Evolutionary conservation across 2,113 vertebrate species (phyloP), one percentile per base, ranked within the genome.

Genomic region (Cyphomyrus plagiostoma): DNA sequence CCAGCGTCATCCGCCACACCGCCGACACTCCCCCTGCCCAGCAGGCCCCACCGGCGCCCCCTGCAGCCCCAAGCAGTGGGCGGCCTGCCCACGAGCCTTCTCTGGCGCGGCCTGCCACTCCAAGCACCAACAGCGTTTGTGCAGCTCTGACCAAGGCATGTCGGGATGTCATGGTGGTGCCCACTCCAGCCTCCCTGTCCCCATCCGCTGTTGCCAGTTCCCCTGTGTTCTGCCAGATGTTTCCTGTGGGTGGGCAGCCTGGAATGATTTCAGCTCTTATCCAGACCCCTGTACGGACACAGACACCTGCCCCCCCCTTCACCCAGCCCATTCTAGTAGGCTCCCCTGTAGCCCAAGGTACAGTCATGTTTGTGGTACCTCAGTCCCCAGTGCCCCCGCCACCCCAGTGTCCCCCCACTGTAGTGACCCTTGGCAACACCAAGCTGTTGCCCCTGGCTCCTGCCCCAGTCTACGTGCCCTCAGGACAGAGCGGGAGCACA

Each of bases 391-490:
- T 98, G 62, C 89, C 96, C 0, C 91, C 95, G 23, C 90, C 96
- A 0, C 90, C 93, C 0, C 58, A 93, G 8, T 95, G 96, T 89
- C 90, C 95, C 0, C 95, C 96, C 48, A 88, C 96, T 2, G 91
- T 97, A 2, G 89, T 98, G 94, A 95, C 97, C n/a, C 94, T 97
- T 0, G 98, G 97, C 39, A 97, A 92, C 92, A 97, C 97, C 74
- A 99, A 97, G 94, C 93, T 99, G 7, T 93, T 99, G 92, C 98
- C 98, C 62, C 95, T 99, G 2, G 98, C 98, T 45, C 98, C 98
- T 0, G 97, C 98, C 0, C 98, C 98, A 0, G 92, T 99, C 39
- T 97, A 97, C 92, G 94, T 98, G 19, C 91, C 98, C 0, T 95
- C 97, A 0, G 96, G 96, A 49, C 97, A 96, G 82, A 89, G 91